phyloP scores from a whole-genome alignment of 1,140 invertebrate genomes.

The Ridgeia piscesae region DNA sequence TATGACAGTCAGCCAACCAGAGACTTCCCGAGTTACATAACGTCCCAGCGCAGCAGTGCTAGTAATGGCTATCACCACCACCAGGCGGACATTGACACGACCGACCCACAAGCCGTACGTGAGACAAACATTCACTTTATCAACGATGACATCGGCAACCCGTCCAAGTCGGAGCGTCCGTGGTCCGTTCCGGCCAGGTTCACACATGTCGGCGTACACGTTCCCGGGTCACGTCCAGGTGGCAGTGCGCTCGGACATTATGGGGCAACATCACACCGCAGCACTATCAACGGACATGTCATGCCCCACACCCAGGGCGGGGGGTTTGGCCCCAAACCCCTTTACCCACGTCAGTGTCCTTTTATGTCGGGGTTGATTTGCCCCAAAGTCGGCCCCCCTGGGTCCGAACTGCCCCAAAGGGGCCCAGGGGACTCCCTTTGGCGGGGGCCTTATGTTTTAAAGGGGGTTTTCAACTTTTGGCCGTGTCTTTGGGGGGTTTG shows the following conservation, averaged over 20 bases:
- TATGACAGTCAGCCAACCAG: not conserved
- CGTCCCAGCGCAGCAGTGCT: not conserved
- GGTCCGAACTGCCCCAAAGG: no score
- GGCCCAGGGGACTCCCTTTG: no score
- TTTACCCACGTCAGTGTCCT: no score
- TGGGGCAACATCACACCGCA: not conserved
- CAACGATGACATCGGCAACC: conserved; percentile 29
- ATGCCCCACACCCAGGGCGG: no score
- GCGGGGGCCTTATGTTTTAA: no score
- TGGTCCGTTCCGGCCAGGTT: not conserved
- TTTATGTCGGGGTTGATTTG: no score
- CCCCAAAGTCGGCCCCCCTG: no score
- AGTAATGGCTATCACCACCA: not conserved
- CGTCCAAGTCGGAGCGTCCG: not conserved
- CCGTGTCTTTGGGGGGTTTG: no score
- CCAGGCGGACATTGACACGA: not conserved
- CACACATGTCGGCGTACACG: conserved; percentile 13
- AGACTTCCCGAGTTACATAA: not conserved
- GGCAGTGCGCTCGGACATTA: not conserved
- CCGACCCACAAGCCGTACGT: conserved; percentile 35
- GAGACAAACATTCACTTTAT: conserved; percentile 42
- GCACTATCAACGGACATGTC: not conserved
- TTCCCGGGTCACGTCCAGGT: not conserved
- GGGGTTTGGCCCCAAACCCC: no score
- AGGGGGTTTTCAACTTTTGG: no score